phyloP scores from a whole-genome alignment of 2,888 invertebrate genomes.

The Drosophila nigricruria region DNA sequence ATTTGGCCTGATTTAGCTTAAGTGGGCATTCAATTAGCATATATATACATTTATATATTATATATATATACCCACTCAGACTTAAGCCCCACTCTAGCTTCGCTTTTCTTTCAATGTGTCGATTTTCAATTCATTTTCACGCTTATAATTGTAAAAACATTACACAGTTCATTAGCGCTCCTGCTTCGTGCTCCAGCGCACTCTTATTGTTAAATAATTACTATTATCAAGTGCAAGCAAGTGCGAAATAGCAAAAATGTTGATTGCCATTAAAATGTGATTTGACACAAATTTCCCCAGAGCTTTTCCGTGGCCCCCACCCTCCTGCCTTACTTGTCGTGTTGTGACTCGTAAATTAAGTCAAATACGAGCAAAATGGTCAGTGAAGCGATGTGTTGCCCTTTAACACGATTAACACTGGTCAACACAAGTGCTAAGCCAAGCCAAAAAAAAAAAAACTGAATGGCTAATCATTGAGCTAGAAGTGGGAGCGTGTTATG shows the following conservation, averaged over 20 bases:
- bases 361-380: constrained; percentile 55
- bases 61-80: constrained; percentile 14
- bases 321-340: not conserved
- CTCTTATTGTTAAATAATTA: constrained; percentile 75
- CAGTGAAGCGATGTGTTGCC: constrained; percentile 39
- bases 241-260: constrained; percentile 62
- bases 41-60: constrained; percentile 26
- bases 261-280: constrained; percentile 71
- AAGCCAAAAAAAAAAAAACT: too few species aligned
- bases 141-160: constrained; percentile 59
- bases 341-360: constrained; percentile 52
- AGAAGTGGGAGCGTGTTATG: not conserved
- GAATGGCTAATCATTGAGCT: not conserved
- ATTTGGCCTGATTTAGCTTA: constrained; percentile 62
- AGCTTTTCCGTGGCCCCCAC: not conserved
- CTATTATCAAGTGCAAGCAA: constrained; percentile 75
- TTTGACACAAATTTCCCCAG: constrained; percentile 50
- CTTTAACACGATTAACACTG: constrained; percentile 37
- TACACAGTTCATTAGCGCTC: constrained; percentile 71
- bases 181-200: constrained; percentile 65
- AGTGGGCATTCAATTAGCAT: constrained; percentile 77
- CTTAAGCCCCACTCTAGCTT: constrained; percentile 1
- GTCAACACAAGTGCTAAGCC: not conserved
- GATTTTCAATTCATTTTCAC: constrained; percentile 5
- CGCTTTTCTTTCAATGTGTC: not conserved